A percentile compares a stretch with the other conserved stretches of the same genome.
phyloP scores from a whole-genome alignment of 2,888 invertebrate genomes.

The Cloeon dipterum region DNA sequence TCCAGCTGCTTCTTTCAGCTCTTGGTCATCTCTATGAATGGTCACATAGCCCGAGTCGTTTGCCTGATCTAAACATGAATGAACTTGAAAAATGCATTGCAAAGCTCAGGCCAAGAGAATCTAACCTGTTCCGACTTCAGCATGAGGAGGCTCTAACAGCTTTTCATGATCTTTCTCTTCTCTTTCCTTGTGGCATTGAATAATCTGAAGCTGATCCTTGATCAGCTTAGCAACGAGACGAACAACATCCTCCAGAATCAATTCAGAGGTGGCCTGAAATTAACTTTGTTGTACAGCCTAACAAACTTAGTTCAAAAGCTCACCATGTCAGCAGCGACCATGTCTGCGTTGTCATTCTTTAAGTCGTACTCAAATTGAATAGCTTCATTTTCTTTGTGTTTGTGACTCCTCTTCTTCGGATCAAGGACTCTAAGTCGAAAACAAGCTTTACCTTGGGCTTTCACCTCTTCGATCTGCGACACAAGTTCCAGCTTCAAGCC shows the following conservation, averaged over 20 bases:
- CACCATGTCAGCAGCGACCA: constrained; percentile 84
- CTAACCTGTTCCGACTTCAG: too few relatives aligned
- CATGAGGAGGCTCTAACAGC: too few relatives aligned
- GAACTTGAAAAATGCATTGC: too few relatives aligned
- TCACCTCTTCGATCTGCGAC: constrained; percentile 29
- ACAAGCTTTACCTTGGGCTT: constrained; percentile 38
- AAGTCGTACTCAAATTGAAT: constrained; percentile 97
- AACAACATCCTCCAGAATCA: constrained; percentile 88
- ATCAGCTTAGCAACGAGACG: constrained; percentile 76
- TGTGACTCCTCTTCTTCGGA: constrained; percentile 89
- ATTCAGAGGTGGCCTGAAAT: constrained; percentile 71
- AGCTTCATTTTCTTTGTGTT: constrained; percentile 97
- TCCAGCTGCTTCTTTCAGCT: neutral
- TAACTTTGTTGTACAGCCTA: constrained; percentile 3
- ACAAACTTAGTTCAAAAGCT: constrained; percentile 9
- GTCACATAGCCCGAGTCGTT: constrained; percentile 15
- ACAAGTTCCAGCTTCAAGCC: constrained; percentile 53
- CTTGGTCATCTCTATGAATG: constrained; percentile 12
- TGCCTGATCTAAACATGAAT: constrained; percentile 9
- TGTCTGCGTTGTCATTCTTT: constrained; percentile 73
- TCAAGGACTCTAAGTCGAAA: constrained; percentile 85
- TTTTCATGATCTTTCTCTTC: constrained; percentile 18
- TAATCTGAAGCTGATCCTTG: constrained; percentile 61
- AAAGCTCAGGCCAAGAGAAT: too few relatives aligned
- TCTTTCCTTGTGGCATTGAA: constrained; percentile 39